Conservation (phyloP, 2,888 invertebrate species). For the Rotaria sp. region DNA sequence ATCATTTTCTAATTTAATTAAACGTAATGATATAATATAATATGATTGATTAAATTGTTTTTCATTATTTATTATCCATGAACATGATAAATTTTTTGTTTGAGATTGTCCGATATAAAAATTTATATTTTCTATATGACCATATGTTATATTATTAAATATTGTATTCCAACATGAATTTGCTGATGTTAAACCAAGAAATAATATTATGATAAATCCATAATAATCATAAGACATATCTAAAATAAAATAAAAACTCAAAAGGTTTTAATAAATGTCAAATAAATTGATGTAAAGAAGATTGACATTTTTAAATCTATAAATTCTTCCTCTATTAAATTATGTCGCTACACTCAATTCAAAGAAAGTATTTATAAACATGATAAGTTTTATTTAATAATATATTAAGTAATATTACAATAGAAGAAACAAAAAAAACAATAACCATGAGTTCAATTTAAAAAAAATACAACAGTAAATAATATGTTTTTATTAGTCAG, state of each 20-base stretch:
- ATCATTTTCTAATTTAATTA: neutral
- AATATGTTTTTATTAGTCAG: no score
- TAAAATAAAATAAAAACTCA: neutral
- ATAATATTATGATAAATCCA: neutral
- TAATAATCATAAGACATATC: slow-evolving; percentile 18
- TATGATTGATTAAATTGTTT: neutral
- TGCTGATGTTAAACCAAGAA: neutral
- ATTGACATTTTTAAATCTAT: no score
- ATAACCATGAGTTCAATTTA: no score
- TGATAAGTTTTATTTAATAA: no score
- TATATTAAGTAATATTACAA: no score
- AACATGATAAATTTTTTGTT: neutral
- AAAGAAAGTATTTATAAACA: no score
- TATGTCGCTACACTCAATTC: no score
- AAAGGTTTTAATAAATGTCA: neutral
- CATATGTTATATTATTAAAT: neutral
- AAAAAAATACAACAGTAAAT: no score
- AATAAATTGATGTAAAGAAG: no score
- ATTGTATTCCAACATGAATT: neutral
- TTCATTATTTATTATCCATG: neutral
- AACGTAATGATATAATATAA: neutral
- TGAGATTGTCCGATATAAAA: neutral
- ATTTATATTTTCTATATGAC: slow-evolving; percentile 16
- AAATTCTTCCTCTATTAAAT: no score
- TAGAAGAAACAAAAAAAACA: no score